Evolutionary conservation across 1,140 invertebrate species (phyloP).

Genomic region (Zelostemma sp.): DNA sequence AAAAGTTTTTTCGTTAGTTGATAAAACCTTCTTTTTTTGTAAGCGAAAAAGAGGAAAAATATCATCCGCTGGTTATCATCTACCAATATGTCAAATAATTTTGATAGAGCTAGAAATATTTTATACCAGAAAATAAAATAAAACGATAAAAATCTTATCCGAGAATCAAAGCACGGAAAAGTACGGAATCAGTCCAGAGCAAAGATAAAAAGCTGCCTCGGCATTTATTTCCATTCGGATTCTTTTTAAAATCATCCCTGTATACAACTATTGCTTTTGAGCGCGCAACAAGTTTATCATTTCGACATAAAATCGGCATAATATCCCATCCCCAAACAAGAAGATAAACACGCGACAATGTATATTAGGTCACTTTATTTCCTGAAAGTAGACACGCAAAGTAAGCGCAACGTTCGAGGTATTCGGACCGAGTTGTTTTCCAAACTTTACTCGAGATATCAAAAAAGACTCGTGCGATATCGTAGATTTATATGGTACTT

Average conservation of each 20-base stretch:
- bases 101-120: too few relatives aligned
- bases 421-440: conserved; percentile 35
- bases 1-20: too few relatives aligned
- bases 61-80: too few relatives aligned
- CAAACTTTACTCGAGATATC: conserved; percentile 44
- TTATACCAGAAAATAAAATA: too few relatives aligned
- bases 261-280: conserved; percentile 1
- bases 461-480: conserved; percentile 49
- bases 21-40: too few relatives aligned
- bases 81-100: too few relatives aligned
- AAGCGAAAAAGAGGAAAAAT: too few relatives aligned
- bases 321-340: conserved; percentile 25
- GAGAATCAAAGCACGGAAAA: too few relatives aligned
- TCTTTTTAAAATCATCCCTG: background rate
- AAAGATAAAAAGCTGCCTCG: too few relatives aligned
- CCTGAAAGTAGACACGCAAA: conserved; percentile 16
- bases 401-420: conserved; percentile 25
- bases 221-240: too few relatives aligned
- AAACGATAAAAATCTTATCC: too few relatives aligned
- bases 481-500: conserved; percentile 54
- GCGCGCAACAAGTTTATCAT: conserved; percentile 35
- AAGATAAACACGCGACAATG: conserved; percentile 26
- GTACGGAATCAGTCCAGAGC: too few relatives aligned
- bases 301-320: conserved; percentile 6
- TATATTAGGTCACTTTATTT: conserved; percentile 36